phyloP scores from a whole-genome alignment of 2,113 vertebrate genomes.

The Caranx melampygus region DNA sequence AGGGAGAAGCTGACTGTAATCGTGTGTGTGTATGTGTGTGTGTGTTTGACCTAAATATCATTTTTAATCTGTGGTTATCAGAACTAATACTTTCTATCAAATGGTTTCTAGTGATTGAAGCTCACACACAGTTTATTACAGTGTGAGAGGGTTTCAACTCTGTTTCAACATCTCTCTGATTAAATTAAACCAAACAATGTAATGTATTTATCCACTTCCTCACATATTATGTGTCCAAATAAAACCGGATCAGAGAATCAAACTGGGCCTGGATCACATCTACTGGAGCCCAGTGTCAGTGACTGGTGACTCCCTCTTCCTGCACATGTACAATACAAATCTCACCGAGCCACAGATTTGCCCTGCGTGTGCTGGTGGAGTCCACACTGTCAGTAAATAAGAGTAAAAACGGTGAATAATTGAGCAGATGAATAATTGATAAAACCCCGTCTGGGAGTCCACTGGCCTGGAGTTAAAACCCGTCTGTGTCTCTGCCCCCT shows the following conservation, averaged over 20 bases:
- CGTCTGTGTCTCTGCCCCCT: neutral
- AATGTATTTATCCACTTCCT: too few species aligned
- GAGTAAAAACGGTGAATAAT: constrained; percentile 11
- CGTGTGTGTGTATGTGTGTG: constrained; percentile 8
- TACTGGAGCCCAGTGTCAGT: too few species aligned
- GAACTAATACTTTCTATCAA: constrained; percentile 69
- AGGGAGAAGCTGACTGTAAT: constrained; percentile 29
- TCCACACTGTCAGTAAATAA: constrained; percentile 1
- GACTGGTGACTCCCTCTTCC: neutral
- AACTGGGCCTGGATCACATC: neutral
- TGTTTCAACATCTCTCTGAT: neutral
- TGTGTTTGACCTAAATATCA: constrained; percentile 73
- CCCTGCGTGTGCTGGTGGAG: neutral
- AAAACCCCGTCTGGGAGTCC: neutral
- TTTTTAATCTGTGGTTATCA: constrained; percentile 65
- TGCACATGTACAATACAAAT: neutral
- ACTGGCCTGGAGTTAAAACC: neutral
- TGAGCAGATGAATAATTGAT: constrained; percentile 4
- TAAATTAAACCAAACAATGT: neutral
- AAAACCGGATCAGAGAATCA: neutral
- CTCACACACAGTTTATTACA: constrained; percentile 1
- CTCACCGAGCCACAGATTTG: neutral
- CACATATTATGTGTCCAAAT: too few species aligned
- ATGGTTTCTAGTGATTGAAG: constrained; percentile 64
- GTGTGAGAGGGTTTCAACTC: neutral